Percentiles rank a stretch among this genome's conserved stretches.
Conservation (phyloP, 2,797 vertebrate species). For the Myotis myotis region DNA sequence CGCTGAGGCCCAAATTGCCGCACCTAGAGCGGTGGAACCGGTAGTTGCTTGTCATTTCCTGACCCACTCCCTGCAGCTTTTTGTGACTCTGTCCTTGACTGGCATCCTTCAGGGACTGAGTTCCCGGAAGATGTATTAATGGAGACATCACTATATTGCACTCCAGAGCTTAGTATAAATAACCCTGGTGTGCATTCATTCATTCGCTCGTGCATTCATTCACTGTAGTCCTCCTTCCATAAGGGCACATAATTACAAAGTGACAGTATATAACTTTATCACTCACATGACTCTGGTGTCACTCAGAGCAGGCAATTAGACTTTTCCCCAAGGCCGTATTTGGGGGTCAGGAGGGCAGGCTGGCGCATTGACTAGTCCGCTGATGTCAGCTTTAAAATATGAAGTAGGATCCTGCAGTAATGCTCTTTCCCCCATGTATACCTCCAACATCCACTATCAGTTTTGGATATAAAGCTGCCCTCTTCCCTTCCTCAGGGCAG, state of each 20-base stretch:
- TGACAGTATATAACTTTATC: conserved; percentile 64
- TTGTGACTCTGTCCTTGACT: neutral
- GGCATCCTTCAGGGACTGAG: neutral
- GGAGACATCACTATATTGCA: conserved; percentile 10
- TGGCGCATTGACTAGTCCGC: conserved; percentile 44
- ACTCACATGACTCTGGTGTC: conserved; percentile 31
- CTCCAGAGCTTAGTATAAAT: conserved; percentile 37
- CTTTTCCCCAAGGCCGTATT: conserved; percentile 77
- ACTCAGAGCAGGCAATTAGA: conserved; percentile 68
- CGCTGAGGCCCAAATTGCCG: neutral
- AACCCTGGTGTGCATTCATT: conserved; percentile 42
- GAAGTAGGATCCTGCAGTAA: conserved; percentile 13
- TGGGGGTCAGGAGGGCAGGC: conserved; percentile 70
- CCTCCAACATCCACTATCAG: neutral
- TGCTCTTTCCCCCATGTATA: neutral
- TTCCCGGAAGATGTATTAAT: conserved; percentile 41
- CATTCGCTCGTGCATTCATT: conserved; percentile 53
- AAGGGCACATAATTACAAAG: conserved; percentile 49
- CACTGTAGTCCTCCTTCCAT: conserved; percentile 41
- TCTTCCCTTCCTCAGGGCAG: neutral
- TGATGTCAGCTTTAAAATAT: conserved; percentile 65
- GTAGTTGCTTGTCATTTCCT: neutral
- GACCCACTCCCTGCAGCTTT: neutral
- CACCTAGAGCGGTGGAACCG: neutral
- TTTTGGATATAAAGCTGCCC: neutral